These are phyloP conservation scores for Triplophysa rosa DNA, from an alignment of 2,113 vertebrate species.

Conservation along the genomic window DNA sequence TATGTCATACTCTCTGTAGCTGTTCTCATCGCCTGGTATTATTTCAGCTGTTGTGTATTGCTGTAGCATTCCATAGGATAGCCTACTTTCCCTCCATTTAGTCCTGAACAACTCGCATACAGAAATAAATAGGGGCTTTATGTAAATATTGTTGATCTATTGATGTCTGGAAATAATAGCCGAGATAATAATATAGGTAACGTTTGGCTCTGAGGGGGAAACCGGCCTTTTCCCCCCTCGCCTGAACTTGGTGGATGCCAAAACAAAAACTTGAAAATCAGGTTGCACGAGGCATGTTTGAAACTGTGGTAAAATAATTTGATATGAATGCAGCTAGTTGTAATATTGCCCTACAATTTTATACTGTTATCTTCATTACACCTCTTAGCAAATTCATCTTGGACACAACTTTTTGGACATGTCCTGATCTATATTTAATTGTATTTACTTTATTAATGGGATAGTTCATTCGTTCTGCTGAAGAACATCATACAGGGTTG, in stretches of 20 bases:
- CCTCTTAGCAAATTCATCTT: no score
- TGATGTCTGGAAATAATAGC: slow-evolving; percentile 42
- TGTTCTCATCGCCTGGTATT: slow-evolving; percentile 64
- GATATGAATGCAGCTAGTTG: no score
- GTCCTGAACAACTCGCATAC: slow-evolving; percentile 32
- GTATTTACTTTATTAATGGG: no score
- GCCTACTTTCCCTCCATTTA: slow-evolving; percentile 42
- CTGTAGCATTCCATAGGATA: slow-evolving; percentile 61
- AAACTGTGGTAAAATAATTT: no score
- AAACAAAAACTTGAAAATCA: no score
- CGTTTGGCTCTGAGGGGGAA: slow-evolving; percentile 9
- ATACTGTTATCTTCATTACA: no score
- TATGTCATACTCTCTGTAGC: slow-evolving; percentile 50
- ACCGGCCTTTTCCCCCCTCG: background rate
- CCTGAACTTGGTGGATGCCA: background rate
- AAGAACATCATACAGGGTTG: no score
- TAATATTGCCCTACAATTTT: background rate
- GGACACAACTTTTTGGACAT: no score
- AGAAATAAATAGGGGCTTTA: slow-evolving; percentile 43
- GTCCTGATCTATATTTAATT: no score
- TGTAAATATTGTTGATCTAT: slow-evolving; percentile 7
- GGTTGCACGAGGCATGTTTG: no score
- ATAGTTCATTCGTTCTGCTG: no score
- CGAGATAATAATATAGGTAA: slow-evolving; percentile 26
- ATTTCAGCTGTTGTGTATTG: slow-evolving; percentile 79